Conservation (phyloP, 1,140 invertebrate species). For the Zaprionus ornatus region DNA sequence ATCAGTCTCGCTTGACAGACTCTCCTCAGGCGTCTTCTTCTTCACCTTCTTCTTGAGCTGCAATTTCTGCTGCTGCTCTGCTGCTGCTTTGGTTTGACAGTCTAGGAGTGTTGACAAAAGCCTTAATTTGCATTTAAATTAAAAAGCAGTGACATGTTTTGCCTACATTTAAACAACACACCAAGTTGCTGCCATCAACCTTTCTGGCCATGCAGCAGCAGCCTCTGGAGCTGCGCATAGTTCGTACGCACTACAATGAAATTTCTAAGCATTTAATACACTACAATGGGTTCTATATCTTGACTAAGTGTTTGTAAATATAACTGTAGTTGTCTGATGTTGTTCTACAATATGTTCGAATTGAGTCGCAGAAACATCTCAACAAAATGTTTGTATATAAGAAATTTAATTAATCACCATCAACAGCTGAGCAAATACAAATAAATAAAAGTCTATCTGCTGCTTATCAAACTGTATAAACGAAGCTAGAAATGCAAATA, state of each 20-base stretch:
- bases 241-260: constrained; percentile 50
- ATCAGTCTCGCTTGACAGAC: constrained; percentile 15
- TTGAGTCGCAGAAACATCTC: background rate
- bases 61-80: constrained; percentile 6
- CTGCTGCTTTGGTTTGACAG: constrained; percentile 47
- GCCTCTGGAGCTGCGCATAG: constrained; percentile 48
- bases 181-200: constrained; percentile 17
- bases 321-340: background rate
- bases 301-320: background rate
- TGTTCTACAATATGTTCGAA: too few relatives aligned
- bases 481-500: background rate
- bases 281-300: background rate
- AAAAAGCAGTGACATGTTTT: constrained; percentile 82
- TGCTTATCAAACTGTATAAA: background rate
- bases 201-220: constrained; percentile 25
- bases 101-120: constrained; percentile 79
- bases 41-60: constrained; percentile 8
- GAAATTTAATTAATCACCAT: background rate
- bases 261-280: constrained; percentile 23
- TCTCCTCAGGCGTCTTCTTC: constrained; percentile 26
- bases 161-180: constrained; percentile 77
- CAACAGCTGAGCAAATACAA: background rate
- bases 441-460: background rate
- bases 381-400: background rate
- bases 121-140: constrained; percentile 84